Evolutionary conservation across 1,140 invertebrate genomes (phyloP).

Genomic region (Holotrichia oblita): DNA sequence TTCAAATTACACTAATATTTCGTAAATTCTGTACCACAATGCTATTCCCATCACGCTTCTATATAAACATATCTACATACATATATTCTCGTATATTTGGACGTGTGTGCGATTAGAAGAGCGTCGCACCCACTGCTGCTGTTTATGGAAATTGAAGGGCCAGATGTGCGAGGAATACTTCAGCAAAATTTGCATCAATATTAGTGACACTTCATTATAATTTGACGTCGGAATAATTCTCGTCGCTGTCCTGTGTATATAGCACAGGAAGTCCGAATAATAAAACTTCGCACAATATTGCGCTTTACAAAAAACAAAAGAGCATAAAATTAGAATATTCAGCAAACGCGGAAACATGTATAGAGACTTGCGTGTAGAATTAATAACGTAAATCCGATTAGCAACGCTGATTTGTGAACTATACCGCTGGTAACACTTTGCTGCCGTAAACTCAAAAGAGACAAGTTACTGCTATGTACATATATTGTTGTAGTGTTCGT

Average conservation of each 20-base stretch:
- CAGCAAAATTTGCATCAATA: conserved; percentile 36
- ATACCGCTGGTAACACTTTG: too few relatives aligned
- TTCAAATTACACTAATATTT: too few relatives aligned
- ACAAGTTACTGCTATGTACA: too few relatives aligned
- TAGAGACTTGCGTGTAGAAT: too few relatives aligned
- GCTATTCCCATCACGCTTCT: background rate
- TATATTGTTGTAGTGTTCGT: too few relatives aligned
- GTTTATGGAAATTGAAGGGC: conserved; percentile 40
- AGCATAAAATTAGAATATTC: too few relatives aligned
- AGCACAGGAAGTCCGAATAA: background rate
- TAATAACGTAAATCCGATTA: too few relatives aligned
- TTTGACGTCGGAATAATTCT: conserved; percentile 31
- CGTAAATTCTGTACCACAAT: too few relatives aligned
- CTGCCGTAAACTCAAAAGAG: too few relatives aligned
- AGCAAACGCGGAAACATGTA: too few relatives aligned
- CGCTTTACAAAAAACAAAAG: background rate
- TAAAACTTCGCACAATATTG: conserved; percentile 20
- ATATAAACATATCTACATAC: background rate
- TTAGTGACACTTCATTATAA: conserved; percentile 33
- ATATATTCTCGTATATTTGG: background rate
- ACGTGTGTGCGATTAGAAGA: background rate
- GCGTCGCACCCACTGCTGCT: background rate
- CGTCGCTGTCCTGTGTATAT: background rate
- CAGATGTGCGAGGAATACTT: conserved; percentile 32
- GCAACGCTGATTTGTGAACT: too few relatives aligned